Conservation (phyloP, 1,140 invertebrate species). For the Ectropis grisescens region DNA sequence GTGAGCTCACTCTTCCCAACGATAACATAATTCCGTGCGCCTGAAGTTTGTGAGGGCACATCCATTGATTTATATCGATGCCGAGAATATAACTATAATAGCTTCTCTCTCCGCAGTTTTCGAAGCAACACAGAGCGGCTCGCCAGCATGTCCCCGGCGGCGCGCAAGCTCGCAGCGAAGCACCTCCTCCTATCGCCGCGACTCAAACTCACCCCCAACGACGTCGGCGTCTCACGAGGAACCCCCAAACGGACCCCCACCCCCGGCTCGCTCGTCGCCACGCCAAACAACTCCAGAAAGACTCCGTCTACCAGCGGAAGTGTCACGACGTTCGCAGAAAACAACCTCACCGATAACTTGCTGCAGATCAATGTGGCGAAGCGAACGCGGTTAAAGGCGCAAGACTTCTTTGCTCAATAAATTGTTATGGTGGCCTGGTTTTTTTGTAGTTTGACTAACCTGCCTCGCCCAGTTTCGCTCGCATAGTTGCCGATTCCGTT, state of each 20-base stretch:
- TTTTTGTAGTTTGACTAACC: too few species aligned
- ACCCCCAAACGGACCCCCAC: slow-evolving; percentile 59
- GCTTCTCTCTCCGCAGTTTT: too few species aligned
- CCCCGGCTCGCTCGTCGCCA: slow-evolving; percentile 46
- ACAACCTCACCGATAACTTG: slow-evolving; percentile 82
- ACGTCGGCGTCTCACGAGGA: slow-evolving; percentile 43
- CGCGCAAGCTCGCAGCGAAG: slow-evolving; percentile 81
- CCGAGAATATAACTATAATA: too few species aligned
- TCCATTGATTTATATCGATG: too few species aligned
- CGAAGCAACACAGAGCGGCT: slow-evolving; percentile 82
- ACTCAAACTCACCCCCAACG: slow-evolving; percentile 48
- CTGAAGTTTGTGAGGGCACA: too few species aligned
- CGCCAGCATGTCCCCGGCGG: slow-evolving; percentile 94
- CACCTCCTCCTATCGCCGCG: slow-evolving; percentile 59
- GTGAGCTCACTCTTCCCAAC: too few species aligned
- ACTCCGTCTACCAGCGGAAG: slow-evolving; percentile 17
- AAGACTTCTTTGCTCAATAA: slow-evolving; percentile 72
- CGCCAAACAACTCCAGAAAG: slow-evolving; percentile 22
- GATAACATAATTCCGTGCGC: too few species aligned
- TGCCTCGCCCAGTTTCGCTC: too few species aligned
- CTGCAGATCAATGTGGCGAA: slow-evolving; percentile 79
- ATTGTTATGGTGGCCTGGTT: too few species aligned
- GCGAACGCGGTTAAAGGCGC: slow-evolving; percentile 72
- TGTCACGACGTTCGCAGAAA: slow-evolving; percentile 25
- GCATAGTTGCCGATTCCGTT: too few species aligned